Evolutionary conservation across 2,797 vertebrate species (phyloP).

Genomic region (Mormyrops boulengeri): DNA sequence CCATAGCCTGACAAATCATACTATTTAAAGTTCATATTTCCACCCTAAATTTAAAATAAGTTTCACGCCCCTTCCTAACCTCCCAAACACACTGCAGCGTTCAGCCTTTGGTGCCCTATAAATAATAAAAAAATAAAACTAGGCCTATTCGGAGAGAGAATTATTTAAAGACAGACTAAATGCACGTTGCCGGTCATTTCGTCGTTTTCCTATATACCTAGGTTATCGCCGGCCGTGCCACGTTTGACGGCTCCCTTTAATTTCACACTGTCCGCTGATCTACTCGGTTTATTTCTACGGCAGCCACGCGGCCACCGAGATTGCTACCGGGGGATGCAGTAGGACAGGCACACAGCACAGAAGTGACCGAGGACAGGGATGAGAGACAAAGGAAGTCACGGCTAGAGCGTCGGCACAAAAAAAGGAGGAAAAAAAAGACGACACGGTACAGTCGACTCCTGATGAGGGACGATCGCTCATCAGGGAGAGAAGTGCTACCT

Average conservation of each 20-base stretch:
- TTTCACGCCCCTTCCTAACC: background rate
- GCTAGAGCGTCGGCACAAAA: constrained; percentile 14
- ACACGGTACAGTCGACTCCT: constrained; percentile 17
- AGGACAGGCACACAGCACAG: constrained; percentile 16
- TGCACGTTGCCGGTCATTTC: background rate
- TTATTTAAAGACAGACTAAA: background rate
- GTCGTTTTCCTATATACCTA: background rate
- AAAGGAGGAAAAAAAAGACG: background rate
- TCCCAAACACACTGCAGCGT: background rate
- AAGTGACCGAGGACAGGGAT: constrained; percentile 17
- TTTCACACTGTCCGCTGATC: background rate
- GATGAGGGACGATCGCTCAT: constrained; percentile 18
- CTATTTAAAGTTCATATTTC: background rate
- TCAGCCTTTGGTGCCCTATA: background rate
- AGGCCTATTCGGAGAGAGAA: background rate
- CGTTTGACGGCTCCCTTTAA: background rate
- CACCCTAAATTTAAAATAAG: background rate
- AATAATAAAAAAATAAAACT: background rate
- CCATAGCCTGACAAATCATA: background rate
- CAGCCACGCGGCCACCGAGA: background rate
- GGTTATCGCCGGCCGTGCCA: background rate
- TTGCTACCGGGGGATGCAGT: constrained; percentile 17
- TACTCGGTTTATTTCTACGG: background rate
- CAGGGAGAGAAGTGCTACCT: background rate
- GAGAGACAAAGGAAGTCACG: constrained; percentile 13